Base-by-base conservation (phyloP, 1,140 invertebrate species). In the Oscheius sp. region DNA sequence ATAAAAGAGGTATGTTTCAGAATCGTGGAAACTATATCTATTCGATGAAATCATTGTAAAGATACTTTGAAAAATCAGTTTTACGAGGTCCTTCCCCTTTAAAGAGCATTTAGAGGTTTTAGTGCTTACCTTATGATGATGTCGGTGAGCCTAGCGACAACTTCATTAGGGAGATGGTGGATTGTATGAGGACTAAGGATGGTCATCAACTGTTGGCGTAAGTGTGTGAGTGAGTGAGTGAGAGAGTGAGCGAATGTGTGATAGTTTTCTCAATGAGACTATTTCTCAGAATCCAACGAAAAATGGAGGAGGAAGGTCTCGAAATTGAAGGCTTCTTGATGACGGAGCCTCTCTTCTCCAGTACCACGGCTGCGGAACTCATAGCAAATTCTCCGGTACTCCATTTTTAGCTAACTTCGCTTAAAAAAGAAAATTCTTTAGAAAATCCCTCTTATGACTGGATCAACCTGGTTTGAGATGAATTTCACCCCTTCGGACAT, bases 281-380 rank as follows among this genome's bases (percentile, higher is more conserved):
- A n/a, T n/a, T n/a, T n/a, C n/a, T n/a, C n/a, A n/a, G 45, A 68
- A 55, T 68, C 13, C 46, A 68, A 36, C 23, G 65, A 36, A 26
- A 4, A 3, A 29, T 68, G 1, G 65, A 68, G n/a, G 65, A 68
- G 7, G 65, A 4, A 2, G 49, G 49, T 0, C 36, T 3, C 32
- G 29, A 29, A 3, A 35, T 52, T 34, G 34, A 58, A 3, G 65
- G 65, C 32, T 28, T 55, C 18, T 23, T 68, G 4, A 3, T 68
- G 35, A 29, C 31, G 0, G 34, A 36, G 29, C 65, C 65, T n/a
- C 49, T 68, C 0, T 52, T 68, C n/a, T 49, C 46, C 7, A 34
- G 32, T 26, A 35, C 20, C 29, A 3, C 29, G 3, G 26, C 38
- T 31, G 2, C 4, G 0, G 0, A 68, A 26, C 31, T 68, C 4